Base-by-base conservation (phyloP, 2,113 vertebrate genomes). In the Hiodon alosoides region DNA sequence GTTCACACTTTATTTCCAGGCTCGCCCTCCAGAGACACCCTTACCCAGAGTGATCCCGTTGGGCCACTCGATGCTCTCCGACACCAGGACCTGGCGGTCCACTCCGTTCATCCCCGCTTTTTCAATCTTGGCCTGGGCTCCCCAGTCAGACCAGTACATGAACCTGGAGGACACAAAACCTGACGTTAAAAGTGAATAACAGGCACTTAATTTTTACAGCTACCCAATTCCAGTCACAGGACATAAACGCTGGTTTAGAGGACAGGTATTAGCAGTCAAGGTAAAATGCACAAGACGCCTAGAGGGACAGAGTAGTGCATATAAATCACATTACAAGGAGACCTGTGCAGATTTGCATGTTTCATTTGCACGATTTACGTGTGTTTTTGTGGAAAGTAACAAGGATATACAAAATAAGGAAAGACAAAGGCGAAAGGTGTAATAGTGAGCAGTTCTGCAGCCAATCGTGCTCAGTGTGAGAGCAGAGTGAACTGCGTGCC, bases 111-210 rank as follows among this genome's bases (percentile, higher is more conserved):
- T 91, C 2, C 97, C 97, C 0, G 96, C 93, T 82, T 98, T 98
- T 86, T 99, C 97, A 0, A 99, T 98, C 90, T 96, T 98, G 31
- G 97, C 96, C 73, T 91, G 88, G 82, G 88, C 89, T 46, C 97
- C 97, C 97, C 97, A 99, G 87, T 99, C 97, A 67, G 97, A 98
- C 97, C 97, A 99, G 82, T 98, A 99, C 94, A 99, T 96, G 83
- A 96, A 99, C 85, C 97, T 99, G 79, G 14, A 7, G 11, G 54
- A 71, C 72, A 47, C 79, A n/a, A 3, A 77, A 51, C 51, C 0
- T 5, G 74, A 14, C 7, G 9, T 14, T 59, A 14, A 61, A 13
- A 55, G 48, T 6, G 65, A 16, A 66, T 46, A 8, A 16, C 31
- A 67, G n/a, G 31, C 54, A 71, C 16, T 73, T 75, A 64, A 47